Percentiles rank a stretch among this genome's conserved stretches.
Evolutionary conservation across 2,113 vertebrate genomes (phyloP).

Genomic region (Lepidothrix coronata): DNA sequence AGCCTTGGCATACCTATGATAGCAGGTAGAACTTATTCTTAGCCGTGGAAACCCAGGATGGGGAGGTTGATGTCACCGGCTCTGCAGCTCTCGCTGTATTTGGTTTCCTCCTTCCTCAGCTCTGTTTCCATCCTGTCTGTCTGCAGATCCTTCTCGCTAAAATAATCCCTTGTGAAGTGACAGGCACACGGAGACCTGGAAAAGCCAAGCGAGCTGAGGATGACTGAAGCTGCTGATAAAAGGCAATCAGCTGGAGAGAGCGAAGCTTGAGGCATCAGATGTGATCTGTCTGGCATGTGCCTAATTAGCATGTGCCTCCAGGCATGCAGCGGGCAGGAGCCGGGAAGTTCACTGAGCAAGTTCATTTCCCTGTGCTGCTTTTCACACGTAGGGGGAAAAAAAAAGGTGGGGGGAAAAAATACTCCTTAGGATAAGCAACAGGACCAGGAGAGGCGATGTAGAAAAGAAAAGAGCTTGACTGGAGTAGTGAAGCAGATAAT

Average conservation of each 20-base stretch:
- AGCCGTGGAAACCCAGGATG: neutral
- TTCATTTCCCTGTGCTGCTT: neutral
- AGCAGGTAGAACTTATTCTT: neutral
- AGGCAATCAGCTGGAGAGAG: slow-evolving; percentile 38
- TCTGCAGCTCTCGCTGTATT: neutral
- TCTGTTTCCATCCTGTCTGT: neutral
- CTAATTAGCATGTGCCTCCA: slow-evolving; percentile 30
- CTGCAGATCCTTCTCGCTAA: neutral
- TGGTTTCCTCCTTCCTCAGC: neutral
- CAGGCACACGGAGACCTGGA: neutral
- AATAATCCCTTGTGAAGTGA: slow-evolving; percentile 19
- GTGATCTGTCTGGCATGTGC: neutral
- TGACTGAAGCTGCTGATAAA: slow-evolving; percentile 38
- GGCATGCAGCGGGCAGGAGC: neutral
- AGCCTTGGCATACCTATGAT: neutral
- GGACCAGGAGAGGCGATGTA: neutral
- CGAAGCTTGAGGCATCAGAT: neutral
- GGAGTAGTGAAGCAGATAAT: slow-evolving; percentile 25
- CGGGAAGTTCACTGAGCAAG: neutral
- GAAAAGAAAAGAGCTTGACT: neutral
- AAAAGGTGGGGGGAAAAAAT: neutral
- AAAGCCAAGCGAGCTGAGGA: neutral
- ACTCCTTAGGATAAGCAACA: neutral
- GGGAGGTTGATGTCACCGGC: neutral
- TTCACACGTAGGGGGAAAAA: neutral